Base-by-base conservation (phyloP, 2,888 invertebrate species). In the Hydropsyche betteni region DNA sequence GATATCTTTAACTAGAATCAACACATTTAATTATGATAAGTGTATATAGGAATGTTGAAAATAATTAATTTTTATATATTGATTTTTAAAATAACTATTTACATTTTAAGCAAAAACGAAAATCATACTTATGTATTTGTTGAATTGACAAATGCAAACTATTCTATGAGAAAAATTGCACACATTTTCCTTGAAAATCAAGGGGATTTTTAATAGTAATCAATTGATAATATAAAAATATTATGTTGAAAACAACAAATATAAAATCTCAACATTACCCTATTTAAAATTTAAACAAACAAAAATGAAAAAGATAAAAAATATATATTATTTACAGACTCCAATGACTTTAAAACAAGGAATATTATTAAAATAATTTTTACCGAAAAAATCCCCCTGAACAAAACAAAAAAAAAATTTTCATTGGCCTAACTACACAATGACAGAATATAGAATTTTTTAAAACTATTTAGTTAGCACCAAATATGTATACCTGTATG, bases 401-500 rank as follows among this genome's bases (percentile, higher is more conserved):
- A 77, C 77, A 79, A 74, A n/a, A n/a, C n/a, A n/a, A 78, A 77
- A 76, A 78, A 44, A 75, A 75, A 51, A 71, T 75, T 55, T 78
- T 71, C 61, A 78, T 77, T 74, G 77, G 74, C 76, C 75, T 79
- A 77, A 74, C 76, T 77, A 77, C 52, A 75, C 69, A 55, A 72
- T 44, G 44, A 44, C 44, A 44, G 44, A 44, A 44, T 68, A 70
- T 78, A 78, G 74, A 79, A 74, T 76, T 79, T 78, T 74, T 74
- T 79, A 76, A 73, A 78, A 78, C 76, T 79, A 80, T 79, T 79
- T 76, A 74, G 69, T 74, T 81, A 81, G 80, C 80, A 81, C 81
- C 80, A 79, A 80, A 80, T 74, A 79, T 79, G 79, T 78, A 79
- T 80, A 80, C 76, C 78, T 79, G 77, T 77, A 77, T 77, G 68